These are phyloP conservation scores for Hozukius guyotensis DNA, from an alignment of 2,797 vertebrate genomes.

Conservation along the genomic window DNA sequence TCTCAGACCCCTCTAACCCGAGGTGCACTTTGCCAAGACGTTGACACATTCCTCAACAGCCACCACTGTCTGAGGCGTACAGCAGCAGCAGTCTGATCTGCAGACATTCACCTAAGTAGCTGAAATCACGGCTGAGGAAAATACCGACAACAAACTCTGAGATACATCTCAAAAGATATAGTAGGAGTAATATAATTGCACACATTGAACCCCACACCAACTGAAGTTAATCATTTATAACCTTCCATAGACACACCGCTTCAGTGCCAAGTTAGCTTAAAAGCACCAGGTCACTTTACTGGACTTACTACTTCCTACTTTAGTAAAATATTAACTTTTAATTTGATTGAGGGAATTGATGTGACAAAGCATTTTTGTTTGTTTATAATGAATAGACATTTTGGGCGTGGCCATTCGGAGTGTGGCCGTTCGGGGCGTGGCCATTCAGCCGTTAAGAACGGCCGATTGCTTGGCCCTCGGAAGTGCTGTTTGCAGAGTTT, in stretches of 20 bases:
- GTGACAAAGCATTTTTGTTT: neutral
- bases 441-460: neutral
- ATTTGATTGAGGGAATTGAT: neutral
- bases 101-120: neutral
- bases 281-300: neutral
- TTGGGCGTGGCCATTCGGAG: too few species aligned
- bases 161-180: neutral
- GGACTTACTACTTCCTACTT: neutral
- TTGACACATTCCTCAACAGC: slow-evolving; percentile 31
- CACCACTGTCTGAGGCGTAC: neutral
- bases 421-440: neutral
- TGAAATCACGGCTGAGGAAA: neutral
- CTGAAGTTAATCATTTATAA: neutral
- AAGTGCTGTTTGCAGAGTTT: too few species aligned
- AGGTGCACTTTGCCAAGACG: neutral
- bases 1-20: neutral
- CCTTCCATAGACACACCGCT: neutral
- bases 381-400: neutral
- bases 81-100: neutral
- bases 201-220: rapidly evolving
- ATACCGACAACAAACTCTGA: neutral
- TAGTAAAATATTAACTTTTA: neutral
- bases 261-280: neutral
- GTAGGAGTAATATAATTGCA: neutral
- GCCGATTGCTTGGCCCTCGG: too few species aligned